Conservation (phyloP, 2,797 vertebrate genomes). For the Erithacus rubecula region DNA sequence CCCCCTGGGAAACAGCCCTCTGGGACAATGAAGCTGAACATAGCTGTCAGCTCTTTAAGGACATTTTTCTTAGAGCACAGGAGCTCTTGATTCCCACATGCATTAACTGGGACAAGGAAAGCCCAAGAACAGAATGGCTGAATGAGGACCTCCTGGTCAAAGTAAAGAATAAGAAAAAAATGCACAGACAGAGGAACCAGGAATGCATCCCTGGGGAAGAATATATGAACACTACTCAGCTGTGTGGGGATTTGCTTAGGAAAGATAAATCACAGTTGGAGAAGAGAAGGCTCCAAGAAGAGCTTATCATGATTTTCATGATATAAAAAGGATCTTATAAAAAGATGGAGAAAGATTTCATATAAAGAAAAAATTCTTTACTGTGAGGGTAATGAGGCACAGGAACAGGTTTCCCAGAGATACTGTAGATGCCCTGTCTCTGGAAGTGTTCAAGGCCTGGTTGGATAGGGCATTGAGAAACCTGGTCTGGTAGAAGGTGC, state of each 20-base stretch:
- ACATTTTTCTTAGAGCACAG: background rate
- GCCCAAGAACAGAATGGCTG: background rate
- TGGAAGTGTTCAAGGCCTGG: background rate
- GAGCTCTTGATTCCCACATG: fast-evolving
- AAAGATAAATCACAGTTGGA: background rate
- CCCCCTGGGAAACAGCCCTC: background rate
- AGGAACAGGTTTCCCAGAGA: background rate
- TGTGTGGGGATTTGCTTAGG: background rate
- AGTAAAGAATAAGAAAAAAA: background rate
- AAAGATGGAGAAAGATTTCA: background rate
- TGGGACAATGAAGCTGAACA: background rate
- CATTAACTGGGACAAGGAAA: background rate
- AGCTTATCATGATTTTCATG: background rate
- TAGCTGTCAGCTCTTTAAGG: background rate
- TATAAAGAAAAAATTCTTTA: background rate
- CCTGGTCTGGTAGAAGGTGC: background rate
- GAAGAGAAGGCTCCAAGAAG: background rate
- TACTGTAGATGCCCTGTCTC: fast-evolving
- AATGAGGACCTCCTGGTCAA: background rate
- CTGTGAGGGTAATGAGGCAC: fast-evolving
- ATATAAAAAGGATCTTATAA: background rate
- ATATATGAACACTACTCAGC: too few relatives aligned
- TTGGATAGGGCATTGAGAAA: background rate
- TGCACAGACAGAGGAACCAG: background rate
- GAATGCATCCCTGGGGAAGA: background rate